Evolutionary conservation across 2,888 invertebrate species (phyloP), one percentile per base, ranked within the genome.

Genomic region (Eucera pruinosa): DNA sequence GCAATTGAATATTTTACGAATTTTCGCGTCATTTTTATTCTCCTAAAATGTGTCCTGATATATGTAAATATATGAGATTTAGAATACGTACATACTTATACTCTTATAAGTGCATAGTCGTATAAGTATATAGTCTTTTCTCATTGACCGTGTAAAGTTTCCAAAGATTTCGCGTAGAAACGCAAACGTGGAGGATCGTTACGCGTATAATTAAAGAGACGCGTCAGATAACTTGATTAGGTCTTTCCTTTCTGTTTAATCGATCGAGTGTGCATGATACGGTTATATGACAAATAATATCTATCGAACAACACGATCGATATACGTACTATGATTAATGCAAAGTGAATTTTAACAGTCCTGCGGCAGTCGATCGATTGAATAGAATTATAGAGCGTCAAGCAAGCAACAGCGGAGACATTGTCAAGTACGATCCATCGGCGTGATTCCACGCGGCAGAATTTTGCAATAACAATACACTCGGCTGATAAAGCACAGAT

Each of bases 401-500:
- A n/a, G n/a, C n/a, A n/a, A n/a, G n/a, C n/a, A n/a, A n/a, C n/a
- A n/a, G n/a, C n/a, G n/a, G n/a, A n/a, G n/a, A n/a, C n/a, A n/a
- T n/a, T n/a, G n/a, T n/a, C n/a, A n/a, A n/a, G n/a, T 57, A 27
- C 52, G 66, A 48, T 67, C 58, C 61, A 52, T 52, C 43, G 52
- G 23, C 61, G 68, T 57, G 71, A 81, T 73, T 62, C 67, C 47
- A 18, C 48, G 52, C 60, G 61, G 48, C 70, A 45, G 62, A 68
- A 65, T 77, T 83, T 62, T 74, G 65, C 83, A 82, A 80, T 69
- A 80, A 82, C 83, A 82, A 82, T 82, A 33, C 68, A 65, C 67
- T 45, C 64, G 61, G 41, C 65, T 41, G 82, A 82, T 82, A 82
- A 83, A 82, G 45, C 48, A 36, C 25, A 58, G 71, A 81, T 74